Evolutionary conservation across 2,888 invertebrate species (phyloP), one percentile per base, ranked within the genome.

Genomic region (Bombylius major): DNA sequence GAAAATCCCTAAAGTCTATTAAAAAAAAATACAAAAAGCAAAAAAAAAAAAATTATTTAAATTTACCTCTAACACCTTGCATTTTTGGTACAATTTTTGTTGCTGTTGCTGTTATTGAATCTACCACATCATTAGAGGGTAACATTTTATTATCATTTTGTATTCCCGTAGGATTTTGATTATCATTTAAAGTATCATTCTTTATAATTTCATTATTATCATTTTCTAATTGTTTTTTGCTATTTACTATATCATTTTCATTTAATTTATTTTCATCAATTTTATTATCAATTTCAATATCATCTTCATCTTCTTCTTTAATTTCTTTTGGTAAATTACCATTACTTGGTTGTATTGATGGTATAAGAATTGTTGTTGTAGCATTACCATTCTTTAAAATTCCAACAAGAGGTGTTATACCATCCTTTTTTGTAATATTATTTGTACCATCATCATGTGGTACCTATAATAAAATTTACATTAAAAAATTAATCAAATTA

Each of bases 21-120:
- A 23, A 23, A 23, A 23, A 23, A 23, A 23, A 23, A 23, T 23
- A 3, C 23, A 23, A 23, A 23, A 23, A 23, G 3, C 1, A 23
- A 23, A 23, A 23, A 23, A 23, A 23, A 23, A 23, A 23, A 23
- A 23, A 2, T 23, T 23, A 23, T 23, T 23, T 23, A 23, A 23
- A 23, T 23, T 23, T 72, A 80, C 82, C 82, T 78, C 78, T 78
- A 66, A 82, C 72, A 62, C 73, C 73, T 44, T 72, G 66, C 58
- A 73, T 71, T 50, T 64, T 59, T 53, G 61, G 61, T 42, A 55
- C 58, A 12, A 42, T 59, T 42, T 5, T 42, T 11, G 12, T 7
- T 23, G 23, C 23, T 23, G 23, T 23, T 23, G 23, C 23, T 23
- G 23, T 3, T 23, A 3, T 23, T 11, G 6, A 11, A 42, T 42